Evolutionary conservation across 1,140 invertebrate species (phyloP), one percentile per base, ranked within the genome.

Genomic region (Myzus persicae): DNA sequence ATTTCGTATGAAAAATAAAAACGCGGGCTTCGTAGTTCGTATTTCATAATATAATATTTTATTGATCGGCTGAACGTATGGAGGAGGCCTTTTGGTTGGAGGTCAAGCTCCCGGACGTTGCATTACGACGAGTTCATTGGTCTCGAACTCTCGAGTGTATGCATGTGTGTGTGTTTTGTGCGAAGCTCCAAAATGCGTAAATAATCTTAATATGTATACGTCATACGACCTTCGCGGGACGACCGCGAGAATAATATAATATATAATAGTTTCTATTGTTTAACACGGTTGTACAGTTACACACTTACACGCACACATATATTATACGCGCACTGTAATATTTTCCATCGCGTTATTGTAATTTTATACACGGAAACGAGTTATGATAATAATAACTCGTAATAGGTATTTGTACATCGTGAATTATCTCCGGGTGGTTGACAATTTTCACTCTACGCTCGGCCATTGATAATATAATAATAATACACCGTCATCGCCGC

Each of bases 171-270:
- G 31, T 87, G n/a, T 85, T 40, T 26, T 88, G 2, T 42, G 44
- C 6, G 38, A 81, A 67, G 26, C 59, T 91, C 40, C 18, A 18
- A 91, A 91, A 36, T 76, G 40, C 22, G 40, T 91, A 81, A 31
- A 44, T 91, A 91, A 91, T 91, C 90, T 91, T 91, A 91, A 59
- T 31, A 87, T 87, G 18, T 48, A 54, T 54, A 91, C 90, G 90
- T 76, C 90, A 91, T 40, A 76, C 42, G 54, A 91, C 90, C 54
- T 76, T 76, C 54, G 18, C 59, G 54, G 44, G 42, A 91, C 90
- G 44, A 44, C 90, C 31, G 5, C 59, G n/a, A 76, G 59, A 76
- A 76, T 76, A 76, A 76, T 76, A n/a, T 67, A 76, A 76, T n/a
- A 26, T 26, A n/a, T n/a, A 76, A 76, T 38, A 2, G 22, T 38